Base-by-base conservation (phyloP, 2,888 invertebrate genomes). In the Drosophila hamatofila region DNA sequence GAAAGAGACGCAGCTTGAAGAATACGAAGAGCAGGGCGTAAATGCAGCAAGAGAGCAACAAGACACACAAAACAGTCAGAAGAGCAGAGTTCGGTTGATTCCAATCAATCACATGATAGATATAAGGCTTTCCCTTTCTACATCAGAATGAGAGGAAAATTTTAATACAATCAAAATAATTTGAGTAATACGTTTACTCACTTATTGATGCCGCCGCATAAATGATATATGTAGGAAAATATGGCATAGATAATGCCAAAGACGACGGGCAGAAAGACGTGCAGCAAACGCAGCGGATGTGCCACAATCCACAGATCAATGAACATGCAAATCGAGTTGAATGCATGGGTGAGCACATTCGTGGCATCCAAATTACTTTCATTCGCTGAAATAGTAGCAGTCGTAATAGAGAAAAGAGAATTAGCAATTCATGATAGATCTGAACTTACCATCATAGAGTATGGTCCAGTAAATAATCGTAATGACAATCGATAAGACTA, bases 21-120 rank as follows among this genome's bases (percentile, higher is more conserved):
- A 92, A 79, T 2, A 72, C 77, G 69, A 93, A 93, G 25, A 93
- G 86, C 33, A 89, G 39, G 21, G 88, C 82, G 64, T 93, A 92
- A 6, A 93, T 78, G 66, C 88, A 80, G 27, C 92, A 91, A 21
- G 89, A 89, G 0, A 93, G 80, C 4, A 91, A 6, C 2, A 93
- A 51, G 4, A 92, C 89, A 16, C 91, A 92, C 23, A 91, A 3
- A 0, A 92, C 89, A 0, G 92, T 92, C 25, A 85, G 33, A 0
- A 83, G 67, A 1, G 93, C 84, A 0, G 93, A 82, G 23, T 65
- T 91, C 33, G 94, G 96, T 61, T 94, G 94, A 68, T 94, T 93
- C 97, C 97, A 97, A 92, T 97, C 95, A 41, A 97, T 93, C 0
- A 96, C 94, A 37, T 95, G 94, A 90, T 97, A 97, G 72, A 97